Conservation (phyloP, 2,888 invertebrate genomes). For the Tetropium fuscum region DNA sequence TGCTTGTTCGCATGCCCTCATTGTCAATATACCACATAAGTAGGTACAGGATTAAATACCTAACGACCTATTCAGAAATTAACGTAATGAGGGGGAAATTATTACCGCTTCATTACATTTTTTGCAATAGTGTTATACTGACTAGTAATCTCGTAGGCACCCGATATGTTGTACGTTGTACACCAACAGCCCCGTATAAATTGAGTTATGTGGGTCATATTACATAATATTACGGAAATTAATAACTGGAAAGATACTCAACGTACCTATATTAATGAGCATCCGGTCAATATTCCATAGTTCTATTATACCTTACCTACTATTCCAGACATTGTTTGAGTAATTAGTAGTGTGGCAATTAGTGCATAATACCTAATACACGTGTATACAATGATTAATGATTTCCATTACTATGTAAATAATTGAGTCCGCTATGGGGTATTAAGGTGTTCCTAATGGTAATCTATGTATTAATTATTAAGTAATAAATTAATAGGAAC, state of each 20-base stretch:
- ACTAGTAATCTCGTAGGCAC: too few species aligned
- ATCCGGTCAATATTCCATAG: slow-evolving; percentile 23
- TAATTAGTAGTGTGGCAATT: slow-evolving; percentile 16
- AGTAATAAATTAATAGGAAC: too few species aligned
- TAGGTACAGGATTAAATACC: too few species aligned
- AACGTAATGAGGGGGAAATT: too few species aligned
- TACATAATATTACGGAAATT: slow-evolving; percentile 6
- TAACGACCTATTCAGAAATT: too few species aligned
- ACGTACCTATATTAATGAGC: slow-evolving; percentile 18
- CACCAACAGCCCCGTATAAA: not conserved
- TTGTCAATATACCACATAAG: too few species aligned
- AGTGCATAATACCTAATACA: slow-evolving; percentile 5
- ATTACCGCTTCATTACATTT: too few species aligned
- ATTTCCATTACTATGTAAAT: slow-evolving; percentile 4
- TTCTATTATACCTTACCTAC: slow-evolving; percentile 17
- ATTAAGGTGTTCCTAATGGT: too few species aligned
- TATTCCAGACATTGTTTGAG: slow-evolving; percentile 8
- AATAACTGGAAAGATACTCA: slow-evolving; percentile 15
- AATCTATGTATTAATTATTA: too few species aligned
- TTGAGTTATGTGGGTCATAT: not conserved
- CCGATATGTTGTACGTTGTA: too few species aligned
- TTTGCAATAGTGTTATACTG: too few species aligned
- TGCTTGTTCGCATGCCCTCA: too few species aligned
- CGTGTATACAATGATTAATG: slow-evolving; percentile 9
- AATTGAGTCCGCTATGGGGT: not conserved